Base-by-base conservation (phyloP, 2,113 vertebrate species). In the Prinia subflava region DNA sequence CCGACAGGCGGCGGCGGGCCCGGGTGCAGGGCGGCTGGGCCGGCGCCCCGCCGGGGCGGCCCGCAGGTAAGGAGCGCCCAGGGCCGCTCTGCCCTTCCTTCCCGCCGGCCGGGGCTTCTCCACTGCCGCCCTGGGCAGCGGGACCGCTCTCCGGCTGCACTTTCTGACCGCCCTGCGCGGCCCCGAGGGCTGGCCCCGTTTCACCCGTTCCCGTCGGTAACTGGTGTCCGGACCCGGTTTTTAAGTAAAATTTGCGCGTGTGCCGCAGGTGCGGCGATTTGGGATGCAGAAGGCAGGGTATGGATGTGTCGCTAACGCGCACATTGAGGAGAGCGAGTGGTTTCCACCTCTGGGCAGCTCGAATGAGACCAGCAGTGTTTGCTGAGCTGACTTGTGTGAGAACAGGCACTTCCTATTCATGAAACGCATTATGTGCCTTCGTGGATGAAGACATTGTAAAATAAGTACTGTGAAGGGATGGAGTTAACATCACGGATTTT, bases 1-100 rank as follows among this genome's bases (percentile, higher is more conserved):
- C 98, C 12, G 98, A 99, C 84, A 98, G 98, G 94, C 98, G 99
- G 75, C 98, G 93, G 82, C 98, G 97, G 87, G 97, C 98, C 39
- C 98, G 99, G 46, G 99, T 99, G 84, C 99, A 99, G 97, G 99
- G 99, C 39, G 99, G 97, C 75, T 99, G 99, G 99, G 99, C 99
- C 33, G 97, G 97, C 75, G 96, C 75, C 39, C 24, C 70, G 14
- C 94, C 88, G 94, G 83, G 77, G 37, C 83, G n/a, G 9, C 39
- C 46, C 53, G 35, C 96, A 50, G 77, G 91, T 97, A 97, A 98
- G 98, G 37, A 63, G 57, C 22, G 44, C 30, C 2, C 16, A 0
- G 33, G 15, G 73, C 57, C 55, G 13, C 16, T 13, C 41, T 62
- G 12, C 74, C 19, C 13, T 30, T 22, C n/a, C 20, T 5, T 33